Evolutionary conservation across 92 coral and sea anemone species (phyloP).

Genomic region (Umimayanthus chanpuru): DNA sequence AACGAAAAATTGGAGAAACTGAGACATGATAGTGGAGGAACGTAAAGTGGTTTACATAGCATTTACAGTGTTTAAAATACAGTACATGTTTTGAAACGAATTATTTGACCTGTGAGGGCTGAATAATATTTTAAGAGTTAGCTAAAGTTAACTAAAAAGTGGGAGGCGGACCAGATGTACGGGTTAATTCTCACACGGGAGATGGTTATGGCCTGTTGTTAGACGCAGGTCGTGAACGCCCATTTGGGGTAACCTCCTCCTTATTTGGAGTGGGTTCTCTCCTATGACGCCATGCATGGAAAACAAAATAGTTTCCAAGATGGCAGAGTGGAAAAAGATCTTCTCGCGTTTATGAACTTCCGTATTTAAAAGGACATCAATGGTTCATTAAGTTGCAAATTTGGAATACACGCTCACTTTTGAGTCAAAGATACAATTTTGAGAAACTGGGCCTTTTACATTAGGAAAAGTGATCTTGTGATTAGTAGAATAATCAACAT

Average conservation of each 20-base stretch:
- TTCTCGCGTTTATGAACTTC: too few species aligned
- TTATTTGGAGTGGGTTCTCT: background rate
- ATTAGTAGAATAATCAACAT: too few species aligned
- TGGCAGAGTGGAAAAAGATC: too few species aligned
- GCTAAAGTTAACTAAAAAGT: background rate
- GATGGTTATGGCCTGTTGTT: background rate
- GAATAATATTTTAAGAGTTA: background rate
- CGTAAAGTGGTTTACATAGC: too few species aligned
- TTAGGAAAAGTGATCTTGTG: too few species aligned
- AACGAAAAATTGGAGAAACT: background rate
- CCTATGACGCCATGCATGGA: background rate
- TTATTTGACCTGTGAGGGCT: background rate
- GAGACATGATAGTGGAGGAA: background rate
- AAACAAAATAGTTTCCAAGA: background rate
- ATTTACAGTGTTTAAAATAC: background rate
- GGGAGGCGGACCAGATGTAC: background rate
- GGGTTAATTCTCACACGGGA: background rate
- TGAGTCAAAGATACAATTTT: too few species aligned
- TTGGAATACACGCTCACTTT: too few species aligned
- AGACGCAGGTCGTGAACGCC: background rate
- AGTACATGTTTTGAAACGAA: background rate
- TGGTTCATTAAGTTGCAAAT: too few species aligned
- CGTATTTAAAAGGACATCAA: too few species aligned
- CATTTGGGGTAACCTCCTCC: background rate
- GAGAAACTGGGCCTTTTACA: too few species aligned